Evolutionary conservation across 2,888 invertebrate species (phyloP).

Genomic region (Laspeyria flexula): DNA sequence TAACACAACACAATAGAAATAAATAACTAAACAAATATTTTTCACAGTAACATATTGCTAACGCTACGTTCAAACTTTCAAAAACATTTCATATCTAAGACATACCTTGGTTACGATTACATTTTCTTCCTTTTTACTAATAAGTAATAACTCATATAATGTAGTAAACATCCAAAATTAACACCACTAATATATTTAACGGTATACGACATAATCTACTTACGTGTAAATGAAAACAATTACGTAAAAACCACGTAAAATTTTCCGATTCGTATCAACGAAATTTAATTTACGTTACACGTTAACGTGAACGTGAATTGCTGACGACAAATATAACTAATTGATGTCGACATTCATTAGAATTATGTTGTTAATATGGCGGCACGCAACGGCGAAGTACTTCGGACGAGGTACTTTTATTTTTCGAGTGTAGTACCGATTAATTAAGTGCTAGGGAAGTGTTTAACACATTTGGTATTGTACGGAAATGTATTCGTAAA

Average conservation of each 20-base stretch:
- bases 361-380: conserved; percentile 57
- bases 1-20: no score
- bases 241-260: conserved; percentile 32
- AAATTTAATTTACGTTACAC: conserved; percentile 69
- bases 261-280: conserved; percentile 54
- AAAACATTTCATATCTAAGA: no score
- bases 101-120: no score
- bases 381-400: conserved; percentile 48
- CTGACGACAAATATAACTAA: conserved; percentile 63
- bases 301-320: conserved; percentile 45
- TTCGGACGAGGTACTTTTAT: conserved; percentile 30
- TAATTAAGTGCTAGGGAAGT: conserved; percentile 12
- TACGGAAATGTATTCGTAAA: no score
- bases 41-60: no score
- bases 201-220: conserved; percentile 10
- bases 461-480: not conserved
- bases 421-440: conserved; percentile 11
- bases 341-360: conserved; percentile 66
- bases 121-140: no score
- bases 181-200: no score
- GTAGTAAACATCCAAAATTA: no score
- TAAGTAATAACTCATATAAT: no score
- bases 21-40: no score
- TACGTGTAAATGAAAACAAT: conserved; percentile 25
- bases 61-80: no score